These are phyloP conservation scores for Morone chrysops DNA, from an alignment of 2,113 vertebrate genomes.

Conservation along the genomic window DNA sequence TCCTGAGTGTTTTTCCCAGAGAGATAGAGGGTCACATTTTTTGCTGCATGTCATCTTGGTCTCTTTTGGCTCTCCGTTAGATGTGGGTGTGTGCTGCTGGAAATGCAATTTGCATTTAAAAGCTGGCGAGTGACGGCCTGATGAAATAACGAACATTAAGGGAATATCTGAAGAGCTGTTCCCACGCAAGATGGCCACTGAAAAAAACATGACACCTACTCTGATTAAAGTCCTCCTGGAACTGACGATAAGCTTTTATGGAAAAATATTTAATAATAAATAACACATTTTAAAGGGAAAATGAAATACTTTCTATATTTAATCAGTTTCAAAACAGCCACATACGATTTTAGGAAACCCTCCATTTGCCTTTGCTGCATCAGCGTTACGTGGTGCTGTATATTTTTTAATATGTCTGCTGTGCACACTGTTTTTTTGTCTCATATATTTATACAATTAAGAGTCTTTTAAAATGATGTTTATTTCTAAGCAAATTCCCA, in stretches of 20 bases:
- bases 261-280: not conserved
- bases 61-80: slow-evolving; percentile 25
- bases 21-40: slow-evolving; percentile 27
- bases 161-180: slow-evolving; percentile 42
- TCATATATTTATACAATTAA: slow-evolving; percentile 7
- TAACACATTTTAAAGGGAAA: not conserved
- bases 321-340: not conserved
- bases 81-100: slow-evolving; percentile 20
- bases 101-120: slow-evolving; percentile 45
- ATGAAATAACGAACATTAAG: slow-evolving; percentile 38
- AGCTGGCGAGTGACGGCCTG: slow-evolving; percentile 17
- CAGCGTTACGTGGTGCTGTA: not conserved
- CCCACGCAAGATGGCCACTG: slow-evolving; percentile 18
- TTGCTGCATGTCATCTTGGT: slow-evolving; percentile 37
- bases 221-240: not conserved
- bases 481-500: not conserved
- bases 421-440: not conserved
- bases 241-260: slow-evolving; percentile 24
- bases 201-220: slow-evolving; percentile 8
- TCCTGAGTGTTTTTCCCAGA: slow-evolving; percentile 18
- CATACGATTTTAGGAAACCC: not conserved
- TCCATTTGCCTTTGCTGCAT: not conserved
- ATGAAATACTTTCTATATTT: not conserved
- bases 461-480: not conserved
- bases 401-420: not conserved